Percentiles rank a stretch among this genome's conserved stretches.
These are phyloP conservation scores for Mantis religiosa DNA, from an alignment of 2,888 invertebrate species.

Conservation along the genomic window DNA sequence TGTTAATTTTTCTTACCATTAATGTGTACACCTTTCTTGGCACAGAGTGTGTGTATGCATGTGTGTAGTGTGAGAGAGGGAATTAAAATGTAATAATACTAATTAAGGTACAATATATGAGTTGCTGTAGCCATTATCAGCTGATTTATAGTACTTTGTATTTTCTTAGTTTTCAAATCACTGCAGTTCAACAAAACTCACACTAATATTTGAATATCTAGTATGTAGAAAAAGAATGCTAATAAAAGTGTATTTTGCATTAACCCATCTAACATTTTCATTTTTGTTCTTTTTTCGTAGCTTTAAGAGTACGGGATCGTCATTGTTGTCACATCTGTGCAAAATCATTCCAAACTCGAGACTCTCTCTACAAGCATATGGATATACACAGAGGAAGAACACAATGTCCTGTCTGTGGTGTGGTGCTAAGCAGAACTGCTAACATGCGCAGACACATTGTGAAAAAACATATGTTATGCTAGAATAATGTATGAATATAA, in stretches of 20 bases:
- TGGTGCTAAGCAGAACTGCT: slow-evolving; percentile 24
- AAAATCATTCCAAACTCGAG: slow-evolving; percentile 26
- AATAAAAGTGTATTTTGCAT: neutral
- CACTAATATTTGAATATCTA: too few relatives aligned
- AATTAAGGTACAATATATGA: too few relatives aligned
- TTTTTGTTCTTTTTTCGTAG: neutral
- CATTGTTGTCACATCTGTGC: slow-evolving; percentile 29
- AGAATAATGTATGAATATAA: neutral
- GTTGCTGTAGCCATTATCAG: too few relatives aligned
- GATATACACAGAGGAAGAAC: slow-evolving; percentile 29
- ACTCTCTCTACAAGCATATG: slow-evolving; percentile 28
- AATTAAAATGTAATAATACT: too few relatives aligned
- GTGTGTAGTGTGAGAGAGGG: too few relatives aligned
- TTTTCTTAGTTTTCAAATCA: too few relatives aligned
- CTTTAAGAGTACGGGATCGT: neutral
- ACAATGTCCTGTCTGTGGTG: slow-evolving; percentile 25
- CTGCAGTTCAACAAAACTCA: too few relatives aligned
- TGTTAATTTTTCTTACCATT: too few relatives aligned
- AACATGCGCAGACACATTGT: slow-evolving; percentile 23
- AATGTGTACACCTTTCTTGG: too few relatives aligned
- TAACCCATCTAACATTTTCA: neutral
- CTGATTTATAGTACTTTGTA: too few relatives aligned
- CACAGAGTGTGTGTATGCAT: too few relatives aligned
- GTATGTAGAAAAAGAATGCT: too few relatives aligned
- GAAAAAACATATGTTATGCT: neutral